Conservation (phyloP, 2,113 vertebrate species). For the Aphyosemion australe region DNA sequence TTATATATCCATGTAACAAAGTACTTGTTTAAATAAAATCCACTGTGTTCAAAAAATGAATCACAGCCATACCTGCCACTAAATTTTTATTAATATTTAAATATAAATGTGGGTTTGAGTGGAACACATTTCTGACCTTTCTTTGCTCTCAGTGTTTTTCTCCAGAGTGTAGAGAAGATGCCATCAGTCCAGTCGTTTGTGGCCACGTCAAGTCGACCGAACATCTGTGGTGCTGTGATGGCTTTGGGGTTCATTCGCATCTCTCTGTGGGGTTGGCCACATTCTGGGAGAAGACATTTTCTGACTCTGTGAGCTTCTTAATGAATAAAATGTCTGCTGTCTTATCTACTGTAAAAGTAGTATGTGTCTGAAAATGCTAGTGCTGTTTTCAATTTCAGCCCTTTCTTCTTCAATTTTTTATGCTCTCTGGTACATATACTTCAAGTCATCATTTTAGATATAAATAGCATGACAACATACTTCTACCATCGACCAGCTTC, state of each 20-base stretch:
- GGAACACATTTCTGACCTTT: slow-evolving; percentile 82
- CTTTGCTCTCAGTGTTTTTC: slow-evolving; percentile 92
- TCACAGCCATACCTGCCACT: too few species aligned
- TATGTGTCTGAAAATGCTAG: background rate
- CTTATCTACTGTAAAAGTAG: background rate
- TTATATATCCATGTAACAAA: too few species aligned
- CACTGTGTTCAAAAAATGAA: too few species aligned
- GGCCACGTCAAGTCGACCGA: slow-evolving; percentile 92
- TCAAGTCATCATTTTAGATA: background rate
- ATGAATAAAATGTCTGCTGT: background rate
- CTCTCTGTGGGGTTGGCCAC: slow-evolving; percentile 92
- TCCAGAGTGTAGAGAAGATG: slow-evolving; percentile 96
- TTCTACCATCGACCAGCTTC: too few species aligned
- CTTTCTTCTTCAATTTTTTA: background rate
- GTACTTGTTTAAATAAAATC: too few species aligned
- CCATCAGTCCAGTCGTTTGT: slow-evolving; percentile 99
- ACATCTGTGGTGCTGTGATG: slow-evolving; percentile 97
- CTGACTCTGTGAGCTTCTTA: too few species aligned
- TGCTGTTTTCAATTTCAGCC: background rate
- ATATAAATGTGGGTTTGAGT: background rate
- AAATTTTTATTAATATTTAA: too few species aligned
- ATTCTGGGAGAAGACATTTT: slow-evolving; percentile 74
- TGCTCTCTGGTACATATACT: background rate
- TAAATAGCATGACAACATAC: too few species aligned
- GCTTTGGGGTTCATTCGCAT: slow-evolving; percentile 99